A percentile compares a stretch with the other conserved stretches of the same genome.
These are phyloP conservation scores for Anoncus sp. DNA, from an alignment of 2,888 invertebrate species.

Conservation along the genomic window DNA sequence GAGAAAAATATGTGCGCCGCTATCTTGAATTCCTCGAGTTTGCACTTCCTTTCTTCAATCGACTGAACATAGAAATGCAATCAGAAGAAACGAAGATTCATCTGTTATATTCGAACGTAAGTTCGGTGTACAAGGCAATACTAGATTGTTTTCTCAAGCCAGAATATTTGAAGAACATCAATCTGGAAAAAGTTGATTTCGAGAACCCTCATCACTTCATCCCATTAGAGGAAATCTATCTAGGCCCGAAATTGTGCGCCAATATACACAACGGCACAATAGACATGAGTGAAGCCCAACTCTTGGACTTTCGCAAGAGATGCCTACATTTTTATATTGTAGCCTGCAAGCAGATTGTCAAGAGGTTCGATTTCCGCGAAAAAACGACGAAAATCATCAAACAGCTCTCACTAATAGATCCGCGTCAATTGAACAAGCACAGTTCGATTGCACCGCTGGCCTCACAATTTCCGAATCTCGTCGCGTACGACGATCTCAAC, in stretches of 20 bases:
- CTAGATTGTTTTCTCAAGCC: conserved; percentile 33
- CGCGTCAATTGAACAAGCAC: neutral
- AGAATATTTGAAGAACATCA: conserved; percentile 4
- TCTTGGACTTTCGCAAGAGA: conserved; percentile 24
- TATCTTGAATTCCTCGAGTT: conserved; percentile 30
- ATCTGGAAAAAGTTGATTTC: conserved; percentile 25
- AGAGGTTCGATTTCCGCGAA: conserved; percentile 29
- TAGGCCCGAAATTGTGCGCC: conserved; percentile 9
- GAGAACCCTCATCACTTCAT: neutral
- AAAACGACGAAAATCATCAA: conserved; percentile 14
- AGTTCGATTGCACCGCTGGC: too few relatives aligned
- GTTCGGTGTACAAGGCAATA: conserved; percentile 18
- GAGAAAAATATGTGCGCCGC: conserved; percentile 10
- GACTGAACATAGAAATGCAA: conserved; percentile 42
- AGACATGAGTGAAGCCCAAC: neutral
- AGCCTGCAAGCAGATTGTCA: conserved; percentile 21
- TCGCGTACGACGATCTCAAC: conserved; percentile 9
- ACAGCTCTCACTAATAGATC: conserved; percentile 21
- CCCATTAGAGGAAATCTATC: conserved; percentile 28
- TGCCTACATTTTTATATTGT: conserved; percentile 35
- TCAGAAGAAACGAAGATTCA: conserved; percentile 41
- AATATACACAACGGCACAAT: conserved; percentile 11
- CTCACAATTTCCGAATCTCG: conserved; percentile 27
- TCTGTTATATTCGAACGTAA: conserved; percentile 13
- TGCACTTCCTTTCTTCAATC: conserved; percentile 35